Conservation (phyloP, 2,113 vertebrate genomes). For the Paracanthobrama guichenoti region DNA sequence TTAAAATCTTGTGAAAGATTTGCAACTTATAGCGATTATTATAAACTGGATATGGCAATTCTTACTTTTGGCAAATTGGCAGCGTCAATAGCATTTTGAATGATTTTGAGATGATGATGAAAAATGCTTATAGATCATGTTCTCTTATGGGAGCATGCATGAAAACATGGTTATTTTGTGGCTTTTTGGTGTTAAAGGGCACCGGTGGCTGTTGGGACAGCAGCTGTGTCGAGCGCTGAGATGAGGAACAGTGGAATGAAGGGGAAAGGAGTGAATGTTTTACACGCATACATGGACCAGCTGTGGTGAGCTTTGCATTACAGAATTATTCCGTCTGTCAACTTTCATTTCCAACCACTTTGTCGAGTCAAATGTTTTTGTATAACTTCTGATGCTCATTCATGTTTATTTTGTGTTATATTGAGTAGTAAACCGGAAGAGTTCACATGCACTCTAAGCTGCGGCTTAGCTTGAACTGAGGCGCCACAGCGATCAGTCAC, state of each 20-base stretch:
- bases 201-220: constrained; percentile 87
- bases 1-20: background rate
- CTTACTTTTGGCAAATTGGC: background rate
- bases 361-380: too few species aligned
- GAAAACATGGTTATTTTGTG: background rate
- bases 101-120: background rate
- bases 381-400: too few species aligned
- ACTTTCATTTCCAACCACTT: background rate
- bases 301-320: constrained; percentile 81
- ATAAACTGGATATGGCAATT: background rate
- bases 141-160: background rate
- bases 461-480: too few species aligned
- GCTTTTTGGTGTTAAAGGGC: constrained; percentile 74
- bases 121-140: background rate
- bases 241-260: constrained; percentile 89
- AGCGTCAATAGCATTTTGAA: background rate
- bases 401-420: too few species aligned
- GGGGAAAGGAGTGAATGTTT: constrained; percentile 87
- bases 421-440: too few species aligned
- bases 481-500: too few species aligned
- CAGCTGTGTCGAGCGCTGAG: constrained; percentile 81
- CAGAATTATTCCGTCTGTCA: background rate
- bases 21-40: background rate
- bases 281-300: constrained; percentile 90
- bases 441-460: too few species aligned